Percentiles rank a stretch among this genome's conserved stretches.
Conservation (phyloP, 2,797 vertebrate genomes). For the Forpus xanthops region DNA sequence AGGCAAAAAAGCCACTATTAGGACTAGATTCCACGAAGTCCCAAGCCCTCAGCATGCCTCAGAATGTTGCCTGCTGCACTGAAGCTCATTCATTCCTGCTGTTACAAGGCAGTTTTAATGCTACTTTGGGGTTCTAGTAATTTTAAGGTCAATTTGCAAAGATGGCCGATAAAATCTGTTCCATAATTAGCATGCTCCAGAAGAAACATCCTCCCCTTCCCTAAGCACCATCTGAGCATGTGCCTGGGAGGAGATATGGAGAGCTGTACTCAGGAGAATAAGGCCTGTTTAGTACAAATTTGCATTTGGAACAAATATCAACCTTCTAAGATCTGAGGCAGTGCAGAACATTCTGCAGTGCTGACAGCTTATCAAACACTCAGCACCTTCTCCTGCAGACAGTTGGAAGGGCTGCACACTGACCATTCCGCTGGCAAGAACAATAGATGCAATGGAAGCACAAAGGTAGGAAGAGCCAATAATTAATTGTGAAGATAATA, state of each 20-base stretch:
- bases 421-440: neutral
- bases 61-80: neutral
- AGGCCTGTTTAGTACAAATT: neutral
- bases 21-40: neutral
- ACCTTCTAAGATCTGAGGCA: neutral
- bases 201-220: neutral
- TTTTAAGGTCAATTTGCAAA: slow-evolving; percentile 42
- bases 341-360: neutral
- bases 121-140: slow-evolving; percentile 11
- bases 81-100: neutral
- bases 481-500: neutral
- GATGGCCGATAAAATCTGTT: slow-evolving; percentile 38
- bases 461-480: neutral
- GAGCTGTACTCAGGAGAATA: slow-evolving; percentile 27
- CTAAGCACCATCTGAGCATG: slow-evolving; percentile 21
- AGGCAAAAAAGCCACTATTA: neutral
- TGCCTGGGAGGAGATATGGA: slow-evolving; percentile 19
- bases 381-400: neutral
- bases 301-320: slow-evolving; percentile 18
- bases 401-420: neutral
- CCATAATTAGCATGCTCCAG: slow-evolving; percentile 33
- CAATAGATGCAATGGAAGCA: neutral
- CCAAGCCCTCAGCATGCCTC: neutral
- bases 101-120: slow-evolving; percentile 46
- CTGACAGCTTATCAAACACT: neutral